Evolutionary conservation across 2,797 vertebrate genomes (phyloP).

Genomic region (Novumbra hubbsi): DNA sequence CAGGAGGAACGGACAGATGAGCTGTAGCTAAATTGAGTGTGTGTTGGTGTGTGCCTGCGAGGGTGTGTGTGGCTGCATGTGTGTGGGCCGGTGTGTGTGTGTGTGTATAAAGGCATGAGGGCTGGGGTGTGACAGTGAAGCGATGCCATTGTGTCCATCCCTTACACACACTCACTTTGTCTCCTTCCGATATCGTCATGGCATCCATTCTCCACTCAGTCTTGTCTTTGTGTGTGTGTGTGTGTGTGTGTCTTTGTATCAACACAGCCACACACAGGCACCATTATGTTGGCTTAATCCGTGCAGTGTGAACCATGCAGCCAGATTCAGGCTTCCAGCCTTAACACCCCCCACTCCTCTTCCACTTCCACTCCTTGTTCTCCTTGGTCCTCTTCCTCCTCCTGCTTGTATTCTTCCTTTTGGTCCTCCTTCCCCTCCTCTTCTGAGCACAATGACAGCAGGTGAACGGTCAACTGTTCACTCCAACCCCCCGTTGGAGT

Average conservation of each 20-base stretch:
- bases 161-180: constrained; percentile 9
- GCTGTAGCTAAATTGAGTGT: constrained; percentile 35
- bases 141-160: constrained; percentile 9
- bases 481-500: no score
- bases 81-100: constrained; percentile 1
- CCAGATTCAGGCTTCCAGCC: not conserved
- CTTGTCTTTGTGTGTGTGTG: constrained; percentile 6
- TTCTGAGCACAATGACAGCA: not conserved
- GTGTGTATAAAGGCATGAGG: not conserved
- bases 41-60: constrained; percentile 6
- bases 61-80: not conserved
- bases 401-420: not conserved
- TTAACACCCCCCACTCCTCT: not conserved
- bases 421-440: not conserved
- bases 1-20: constrained; percentile 39
- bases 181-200: not conserved
- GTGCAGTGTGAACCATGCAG: not conserved
- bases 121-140: not conserved
- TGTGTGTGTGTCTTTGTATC: not conserved
- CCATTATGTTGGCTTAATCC: not conserved
- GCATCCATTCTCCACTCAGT: not conserved
- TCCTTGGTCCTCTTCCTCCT: not conserved
- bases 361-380: not conserved
- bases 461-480: not conserved
- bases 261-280: constrained; percentile 20